Base-by-base conservation (phyloP, 2,113 vertebrate species). In the Cercopithecus mona region DNA sequence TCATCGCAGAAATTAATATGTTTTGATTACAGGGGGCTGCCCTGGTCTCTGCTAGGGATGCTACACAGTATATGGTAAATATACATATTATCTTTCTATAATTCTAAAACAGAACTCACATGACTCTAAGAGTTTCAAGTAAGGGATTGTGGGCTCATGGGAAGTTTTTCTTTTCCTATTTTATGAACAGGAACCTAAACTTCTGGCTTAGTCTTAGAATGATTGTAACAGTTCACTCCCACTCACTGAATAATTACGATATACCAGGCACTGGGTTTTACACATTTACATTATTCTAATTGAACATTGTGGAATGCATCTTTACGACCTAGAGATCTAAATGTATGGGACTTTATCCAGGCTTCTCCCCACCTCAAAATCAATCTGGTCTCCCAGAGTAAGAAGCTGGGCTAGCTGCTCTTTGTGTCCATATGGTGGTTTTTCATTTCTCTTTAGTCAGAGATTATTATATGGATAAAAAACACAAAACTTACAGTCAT, bases 391-490 rank as follows among this genome's bases (percentile, higher is more conserved):
- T 90, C n/a, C 20, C 66, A 75, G 14, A 16, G 75, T 73, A 13
- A 86, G 81, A 45, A 81, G 57, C 14, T 43, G 14, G 32, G 48
- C 52, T 25, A 72, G 75, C 83, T 76, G 11, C 30, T 84, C n/a
- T 45, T 30, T 45, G 32, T 30, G 32, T 81, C 48, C 61, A 27
- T 52, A 11, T 12, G 45, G 35, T 59, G 55, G 61, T 38, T 90
- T 90, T 87, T 92, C 55, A 64, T 55, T 75, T 92, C 75, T 97
- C 57, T 66, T 96, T 84, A 18, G 45, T 93, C 32, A 78, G 40
- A 95, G 18, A 50, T 25, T 35, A 43, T 55, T 50, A 55, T 9
- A 81, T 45, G 75, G 25, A 18, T 85, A 43, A 84, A 80, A 50
- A 75, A n/a, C 32, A 78, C 61, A 66, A 90, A 82, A 7, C 55